Conservation (phyloP, 2,797 vertebrate species). For the Iguana delicatissima region DNA sequence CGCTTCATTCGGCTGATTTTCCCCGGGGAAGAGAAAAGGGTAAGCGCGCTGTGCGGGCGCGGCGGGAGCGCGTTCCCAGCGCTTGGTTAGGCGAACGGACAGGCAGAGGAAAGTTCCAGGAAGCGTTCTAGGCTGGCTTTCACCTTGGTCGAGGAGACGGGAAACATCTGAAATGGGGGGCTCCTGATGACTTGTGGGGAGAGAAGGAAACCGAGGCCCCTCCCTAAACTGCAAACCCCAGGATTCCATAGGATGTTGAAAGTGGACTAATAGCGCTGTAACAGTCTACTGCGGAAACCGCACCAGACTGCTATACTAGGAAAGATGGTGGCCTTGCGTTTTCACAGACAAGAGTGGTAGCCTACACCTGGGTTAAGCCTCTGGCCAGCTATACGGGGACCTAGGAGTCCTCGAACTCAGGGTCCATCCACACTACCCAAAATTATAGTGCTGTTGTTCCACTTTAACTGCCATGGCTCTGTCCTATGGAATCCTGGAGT, state of each 20-base stretch:
- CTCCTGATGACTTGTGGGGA: not conserved
- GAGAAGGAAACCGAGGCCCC: not conserved
- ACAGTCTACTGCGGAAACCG: too few relatives aligned
- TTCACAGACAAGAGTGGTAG: not conserved
- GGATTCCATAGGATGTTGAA: too few relatives aligned
- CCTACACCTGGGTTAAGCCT: not conserved
- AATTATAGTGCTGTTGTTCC: too few relatives aligned
- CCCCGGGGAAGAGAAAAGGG: slow-evolving; percentile 96
- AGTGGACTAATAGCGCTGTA: too few relatives aligned
- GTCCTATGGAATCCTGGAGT: too few relatives aligned
- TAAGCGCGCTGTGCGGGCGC: slow-evolving; percentile 62
- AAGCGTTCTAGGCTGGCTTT: too few relatives aligned
- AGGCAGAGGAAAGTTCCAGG: too few relatives aligned
- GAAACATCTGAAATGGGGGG: not conserved
- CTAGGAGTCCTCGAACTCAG: not conserved
- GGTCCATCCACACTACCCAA: too few relatives aligned
- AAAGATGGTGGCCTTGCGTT: not conserved
- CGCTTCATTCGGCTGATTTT: slow-evolving; percentile 94
- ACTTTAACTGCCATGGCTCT: too few relatives aligned
- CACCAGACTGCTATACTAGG: not conserved
- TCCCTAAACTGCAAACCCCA: too few relatives aligned
- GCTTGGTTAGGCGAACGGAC: not conserved
- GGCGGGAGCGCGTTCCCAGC: not conserved
- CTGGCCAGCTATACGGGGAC: not conserved
- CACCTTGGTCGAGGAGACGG: not conserved